Percentiles rank a stretch among this genome's conserved stretches.
Conservation (phyloP, 2,113 vertebrate species). For the Myotis davidii region DNA sequence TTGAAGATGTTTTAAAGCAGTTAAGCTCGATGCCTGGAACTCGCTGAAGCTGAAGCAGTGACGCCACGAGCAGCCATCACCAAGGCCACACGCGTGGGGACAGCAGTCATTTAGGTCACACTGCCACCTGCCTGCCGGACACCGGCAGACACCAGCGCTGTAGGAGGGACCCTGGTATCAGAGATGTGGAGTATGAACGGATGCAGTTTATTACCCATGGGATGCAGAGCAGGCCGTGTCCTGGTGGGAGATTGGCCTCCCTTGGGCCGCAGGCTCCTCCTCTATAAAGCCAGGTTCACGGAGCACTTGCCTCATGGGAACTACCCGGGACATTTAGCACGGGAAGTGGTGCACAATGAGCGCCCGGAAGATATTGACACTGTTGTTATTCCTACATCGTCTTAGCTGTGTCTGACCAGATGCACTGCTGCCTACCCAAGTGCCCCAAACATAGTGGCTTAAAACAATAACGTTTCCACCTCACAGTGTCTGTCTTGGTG, state of each 20-base stretch:
- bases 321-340: background rate
- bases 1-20: constrained; percentile 3
- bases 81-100: background rate
- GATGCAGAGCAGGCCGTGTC: background rate
- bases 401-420: background rate
- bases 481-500: background rate
- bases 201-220: background rate
- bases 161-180: background rate
- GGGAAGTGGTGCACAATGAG: background rate
- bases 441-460: background rate
- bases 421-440: background rate
- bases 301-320: background rate
- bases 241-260: constrained; percentile 2
- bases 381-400: background rate
- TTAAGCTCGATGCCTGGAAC: background rate
- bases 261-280: background rate
- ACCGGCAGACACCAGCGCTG: background rate
- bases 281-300: background rate
- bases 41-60: background rate
- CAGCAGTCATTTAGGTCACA: background rate
- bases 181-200: background rate
- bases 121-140: background rate
- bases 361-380: background rate
- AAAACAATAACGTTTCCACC: background rate
- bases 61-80: background rate